phyloP scores from a whole-genome alignment of 2,888 invertebrate species.

The Microplitis deprimator region DNA sequence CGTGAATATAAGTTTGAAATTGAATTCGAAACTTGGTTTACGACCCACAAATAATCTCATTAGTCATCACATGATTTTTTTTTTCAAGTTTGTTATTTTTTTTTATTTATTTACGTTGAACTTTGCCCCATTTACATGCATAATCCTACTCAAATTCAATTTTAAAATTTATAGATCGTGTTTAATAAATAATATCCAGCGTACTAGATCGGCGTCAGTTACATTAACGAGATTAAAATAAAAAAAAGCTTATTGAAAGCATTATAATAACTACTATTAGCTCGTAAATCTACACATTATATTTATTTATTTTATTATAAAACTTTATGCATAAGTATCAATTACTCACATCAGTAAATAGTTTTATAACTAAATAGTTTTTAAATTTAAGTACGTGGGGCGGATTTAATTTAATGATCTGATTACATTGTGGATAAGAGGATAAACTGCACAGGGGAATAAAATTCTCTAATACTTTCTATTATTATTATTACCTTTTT shows the following conservation, averaged over 20 bases:
- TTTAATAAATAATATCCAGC: slow-evolving; percentile 61
- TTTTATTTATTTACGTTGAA: slow-evolving; percentile 2
- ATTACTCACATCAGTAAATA: neutral
- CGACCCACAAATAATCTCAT: slow-evolving; percentile 8
- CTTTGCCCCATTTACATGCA: neutral
- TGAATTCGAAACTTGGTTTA: slow-evolving; percentile 29
- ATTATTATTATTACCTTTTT: slow-evolving; percentile 27
- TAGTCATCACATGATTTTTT: neutral
- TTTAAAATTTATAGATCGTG: neutral
- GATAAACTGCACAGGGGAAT: slow-evolving; percentile 14
- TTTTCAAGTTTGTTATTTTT: slow-evolving; percentile 10
- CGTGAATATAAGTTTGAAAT: slow-evolving; percentile 27
- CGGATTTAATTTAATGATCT: slow-evolving; percentile 1
- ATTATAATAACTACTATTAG: slow-evolving; percentile 43
- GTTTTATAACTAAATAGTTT: neutral
- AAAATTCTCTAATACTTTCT: slow-evolving; percentile 35
- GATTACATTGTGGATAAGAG: slow-evolving; percentile 17
- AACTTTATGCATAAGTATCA: neutral
- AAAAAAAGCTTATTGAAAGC: slow-evolving; percentile 59
- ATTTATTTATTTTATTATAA: neutral
- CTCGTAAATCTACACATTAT: neutral
- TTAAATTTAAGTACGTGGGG: neutral
- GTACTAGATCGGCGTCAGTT: slow-evolving; percentile 67
- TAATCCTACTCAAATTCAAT: neutral
- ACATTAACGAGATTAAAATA: slow-evolving; percentile 55